Evolutionary conservation across 92 coral and sea anemone genomes (phyloP), one percentile per base, ranked within the genome.

Genomic region (Pocillopora grandis): DNA sequence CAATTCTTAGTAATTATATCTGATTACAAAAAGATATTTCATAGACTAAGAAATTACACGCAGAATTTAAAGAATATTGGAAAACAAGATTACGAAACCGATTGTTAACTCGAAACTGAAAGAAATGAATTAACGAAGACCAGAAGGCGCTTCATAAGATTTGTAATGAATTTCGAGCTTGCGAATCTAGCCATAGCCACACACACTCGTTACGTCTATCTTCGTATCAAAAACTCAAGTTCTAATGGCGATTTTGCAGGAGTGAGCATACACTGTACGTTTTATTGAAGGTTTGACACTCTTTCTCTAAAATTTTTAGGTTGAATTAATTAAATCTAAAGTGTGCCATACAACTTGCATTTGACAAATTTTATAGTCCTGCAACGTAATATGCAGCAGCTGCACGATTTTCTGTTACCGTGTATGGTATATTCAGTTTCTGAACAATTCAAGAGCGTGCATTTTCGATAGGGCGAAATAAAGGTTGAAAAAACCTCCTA

Each of bases 51-150:
- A 76, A 76, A 76, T 76, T 58, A 19, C 60, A 36, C 15, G 15
- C 58, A 17, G 10, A 37, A 76, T 60, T 3, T 3, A 35, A 56
- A 42, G 52, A 48, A 33, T 15, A 36, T 48, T 17, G 18, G 61
- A n/a, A 12, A 19, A 68, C 76, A 58, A 27, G 84, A 70, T 58
- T 80, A 70, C 19, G 16, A 33, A 31, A 80, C 76, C 66, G 67
- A 80, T 56, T 58, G 68, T 64, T 80, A 60, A 57, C 76, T 27
- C 59, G n/a, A 80, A 80, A 27, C 10, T 48, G 35, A 21, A 55
- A 67, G 23, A 78, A 70, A 33, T 58, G n/a, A 69, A 66, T 58
- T 69, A 67, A 80, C 55, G 67, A 15, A 70, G 76, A 27, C 66
- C 58, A 69, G 19, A 80, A 56, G 66, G 76, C 42, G 21, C n/a